Evolutionary conservation across 2,797 vertebrate genomes (phyloP).

Genomic region (Taeniopygia guttata): DNA sequence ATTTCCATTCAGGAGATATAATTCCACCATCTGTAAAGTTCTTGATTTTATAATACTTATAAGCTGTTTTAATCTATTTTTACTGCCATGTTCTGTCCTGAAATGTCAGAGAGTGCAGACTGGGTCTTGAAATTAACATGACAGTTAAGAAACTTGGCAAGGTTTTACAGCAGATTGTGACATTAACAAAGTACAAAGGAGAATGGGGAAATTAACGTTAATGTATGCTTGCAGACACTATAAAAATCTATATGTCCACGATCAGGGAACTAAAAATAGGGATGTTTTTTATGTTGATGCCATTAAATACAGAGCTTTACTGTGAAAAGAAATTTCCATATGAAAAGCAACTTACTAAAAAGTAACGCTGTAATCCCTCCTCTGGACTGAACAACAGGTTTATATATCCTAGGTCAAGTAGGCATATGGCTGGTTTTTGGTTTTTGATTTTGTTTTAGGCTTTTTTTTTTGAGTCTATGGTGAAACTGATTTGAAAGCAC

Average conservation of each 20-base stretch:
- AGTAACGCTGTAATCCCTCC: slow-evolving; percentile 76
- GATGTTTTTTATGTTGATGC: slow-evolving; percentile 76
- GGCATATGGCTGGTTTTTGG: slow-evolving; percentile 76
- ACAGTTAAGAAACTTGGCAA: slow-evolving; percentile 85
- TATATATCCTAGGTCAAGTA: slow-evolving; percentile 78
- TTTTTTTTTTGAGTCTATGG: slow-evolving; percentile 70
- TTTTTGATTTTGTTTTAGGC: slow-evolving; percentile 68
- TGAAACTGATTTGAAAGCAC: slow-evolving; percentile 72
- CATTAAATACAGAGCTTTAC: slow-evolving; percentile 77
- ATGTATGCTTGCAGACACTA: slow-evolving; percentile 78
- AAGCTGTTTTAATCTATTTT: slow-evolving; percentile 87
- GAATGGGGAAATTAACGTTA: slow-evolving; percentile 80
- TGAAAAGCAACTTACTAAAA: slow-evolving; percentile 81
- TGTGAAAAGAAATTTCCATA: slow-evolving; percentile 82
- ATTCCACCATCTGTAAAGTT: slow-evolving; percentile 84
- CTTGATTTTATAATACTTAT: slow-evolving; percentile 84
- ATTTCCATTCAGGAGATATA: slow-evolving; percentile 74
- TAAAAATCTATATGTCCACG: slow-evolving; percentile 82
- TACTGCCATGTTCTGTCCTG: slow-evolving; percentile 84
- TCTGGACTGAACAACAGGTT: slow-evolving; percentile 79
- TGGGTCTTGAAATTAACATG: slow-evolving; percentile 85
- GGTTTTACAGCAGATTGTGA: slow-evolving; percentile 83
- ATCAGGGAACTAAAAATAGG: slow-evolving; percentile 77
- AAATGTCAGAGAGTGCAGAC: slow-evolving; percentile 83
- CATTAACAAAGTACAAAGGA: slow-evolving; percentile 84